Conservation (phyloP, 2,888 invertebrate genomes). For the Chesias legatella region DNA sequence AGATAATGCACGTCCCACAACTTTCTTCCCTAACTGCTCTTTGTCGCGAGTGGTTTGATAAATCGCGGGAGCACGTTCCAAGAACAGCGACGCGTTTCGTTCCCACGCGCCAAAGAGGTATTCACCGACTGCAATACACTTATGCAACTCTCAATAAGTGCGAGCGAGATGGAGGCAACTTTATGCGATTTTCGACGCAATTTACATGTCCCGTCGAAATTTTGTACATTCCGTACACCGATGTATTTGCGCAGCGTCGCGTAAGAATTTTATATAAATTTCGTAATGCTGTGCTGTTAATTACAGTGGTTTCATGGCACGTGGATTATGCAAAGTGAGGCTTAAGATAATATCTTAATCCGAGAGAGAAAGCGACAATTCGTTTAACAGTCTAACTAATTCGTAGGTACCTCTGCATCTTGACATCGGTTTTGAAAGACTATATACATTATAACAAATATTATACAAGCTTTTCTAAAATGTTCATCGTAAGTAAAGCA, state of each 20-base stretch:
- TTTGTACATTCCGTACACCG: constrained; percentile 14
- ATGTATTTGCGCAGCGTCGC: constrained; percentile 3
- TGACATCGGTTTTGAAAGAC: constrained; percentile 18
- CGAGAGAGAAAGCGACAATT: constrained; percentile 32
- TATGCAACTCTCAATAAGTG: constrained; percentile 27
- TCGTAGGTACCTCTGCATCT: constrained; percentile 15
- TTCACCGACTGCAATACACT: constrained; percentile 45
- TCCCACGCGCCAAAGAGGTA: constrained; percentile 67
- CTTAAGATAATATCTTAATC: constrained; percentile 21
- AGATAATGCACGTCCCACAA: constrained; percentile 1
- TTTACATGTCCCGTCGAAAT: constrained; percentile 47
- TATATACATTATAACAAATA: too few relatives aligned
- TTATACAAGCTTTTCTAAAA: too few relatives aligned
- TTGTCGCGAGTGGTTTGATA: constrained; percentile 60
- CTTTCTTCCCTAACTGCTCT: constrained; percentile 37
- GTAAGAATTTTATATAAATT: constrained; percentile 16
- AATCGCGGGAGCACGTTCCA: constrained; percentile 63
- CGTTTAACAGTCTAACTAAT: too few relatives aligned
- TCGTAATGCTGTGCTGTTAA: constrained; percentile 13
- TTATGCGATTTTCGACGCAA: constrained; percentile 28
- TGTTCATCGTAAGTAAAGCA: too few relatives aligned
- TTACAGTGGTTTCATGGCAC: constrained; percentile 10
- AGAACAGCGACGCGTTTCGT: constrained; percentile 63
- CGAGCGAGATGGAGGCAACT: constrained; percentile 31
- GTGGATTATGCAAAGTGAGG: constrained; percentile 21